Conservation (phyloP, 2,888 invertebrate species). For the Nemotelus nigrinus region DNA sequence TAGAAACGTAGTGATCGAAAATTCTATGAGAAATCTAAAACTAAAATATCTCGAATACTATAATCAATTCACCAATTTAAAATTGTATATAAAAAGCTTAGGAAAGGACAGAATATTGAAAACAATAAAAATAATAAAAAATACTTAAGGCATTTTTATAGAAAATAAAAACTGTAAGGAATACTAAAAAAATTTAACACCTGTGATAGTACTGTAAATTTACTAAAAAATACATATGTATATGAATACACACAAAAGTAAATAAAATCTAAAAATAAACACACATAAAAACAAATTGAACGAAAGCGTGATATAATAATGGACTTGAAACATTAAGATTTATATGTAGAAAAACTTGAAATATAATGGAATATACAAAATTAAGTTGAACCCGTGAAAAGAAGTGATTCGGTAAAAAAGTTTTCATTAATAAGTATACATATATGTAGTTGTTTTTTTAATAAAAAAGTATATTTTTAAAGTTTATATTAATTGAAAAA, state of each 20-base stretch:
- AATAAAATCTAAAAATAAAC: constrained; percentile 58
- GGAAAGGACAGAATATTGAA: constrained; percentile 52
- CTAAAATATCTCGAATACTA: constrained; percentile 45
- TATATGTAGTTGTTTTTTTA: constrained; percentile 44
- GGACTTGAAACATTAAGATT: constrained; percentile 56
- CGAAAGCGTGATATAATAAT: constrained; percentile 49
- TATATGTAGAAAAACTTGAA: constrained; percentile 56
- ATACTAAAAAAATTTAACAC: constrained; percentile 61
- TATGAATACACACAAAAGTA: constrained; percentile 37
- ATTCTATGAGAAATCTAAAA: constrained; percentile 68
- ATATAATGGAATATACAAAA: constrained; percentile 42
- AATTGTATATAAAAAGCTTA: constrained; percentile 42
- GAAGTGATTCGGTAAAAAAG: constrained; percentile 36
- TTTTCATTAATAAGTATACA: constrained; percentile 44
- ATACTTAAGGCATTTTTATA: constrained; percentile 58
- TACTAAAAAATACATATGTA: constrained; percentile 55
- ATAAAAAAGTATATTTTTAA: constrained; percentile 45
- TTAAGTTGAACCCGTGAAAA: constrained; percentile 39
- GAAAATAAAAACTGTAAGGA: constrained; percentile 55
- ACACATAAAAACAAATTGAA: constrained; percentile 61
- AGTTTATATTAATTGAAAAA: constrained; percentile 40
- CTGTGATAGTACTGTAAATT: constrained; percentile 54
- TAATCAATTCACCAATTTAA: constrained; percentile 45
- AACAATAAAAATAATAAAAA: constrained; percentile 56
- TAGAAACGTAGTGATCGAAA: constrained; percentile 69